A percentile compares a stretch with the other conserved stretches of the same genome.
phyloP scores from a whole-genome alignment of 2,888 invertebrate genomes.

The Emmelina monodactyla region DNA sequence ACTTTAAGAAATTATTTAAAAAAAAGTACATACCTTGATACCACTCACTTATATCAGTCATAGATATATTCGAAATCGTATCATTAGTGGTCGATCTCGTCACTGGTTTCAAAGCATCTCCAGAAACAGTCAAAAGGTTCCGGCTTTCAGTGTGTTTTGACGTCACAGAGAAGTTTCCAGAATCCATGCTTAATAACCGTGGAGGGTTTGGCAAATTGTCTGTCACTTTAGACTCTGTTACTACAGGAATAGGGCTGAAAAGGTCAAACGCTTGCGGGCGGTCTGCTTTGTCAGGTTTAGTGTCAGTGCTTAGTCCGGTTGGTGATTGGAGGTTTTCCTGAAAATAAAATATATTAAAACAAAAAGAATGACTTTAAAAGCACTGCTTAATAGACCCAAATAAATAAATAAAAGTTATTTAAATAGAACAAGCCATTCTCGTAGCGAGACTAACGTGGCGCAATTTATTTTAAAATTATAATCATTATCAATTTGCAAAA shows the following conservation, averaged over 20 bases:
- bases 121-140: constrained; percentile 37
- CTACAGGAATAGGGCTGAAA: constrained; percentile 60
- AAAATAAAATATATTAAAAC: no score
- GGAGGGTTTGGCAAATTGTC: constrained; percentile 38
- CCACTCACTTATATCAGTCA: constrained; percentile 73
- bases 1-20: no score
- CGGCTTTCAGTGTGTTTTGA: constrained; percentile 38
- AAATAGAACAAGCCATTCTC: no score
- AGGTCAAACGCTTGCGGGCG: constrained; percentile 52
- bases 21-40: constrained; percentile 62
- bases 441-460: no score
- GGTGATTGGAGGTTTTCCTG: constrained; percentile 40
- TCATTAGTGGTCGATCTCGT: constrained; percentile 43
- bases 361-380: no score
- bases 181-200: constrained; percentile 44
- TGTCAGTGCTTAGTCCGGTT: constrained; percentile 18
- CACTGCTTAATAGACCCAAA: no score
- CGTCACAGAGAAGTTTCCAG: constrained; percentile 47
- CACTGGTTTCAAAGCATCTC: constrained; percentile 41
- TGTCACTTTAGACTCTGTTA: constrained; percentile 39
- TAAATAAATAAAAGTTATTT: no score
- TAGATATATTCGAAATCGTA: constrained; percentile 57
- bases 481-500: no score
- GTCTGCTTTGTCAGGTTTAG: constrained; percentile 23
- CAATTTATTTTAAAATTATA: no score